A percentile compares a stretch with the other conserved stretches of the same genome.
These are phyloP conservation scores for Drosophila ezoana DNA, from an alignment of 2,888 invertebrate species.

Conservation along the genomic window DNA sequence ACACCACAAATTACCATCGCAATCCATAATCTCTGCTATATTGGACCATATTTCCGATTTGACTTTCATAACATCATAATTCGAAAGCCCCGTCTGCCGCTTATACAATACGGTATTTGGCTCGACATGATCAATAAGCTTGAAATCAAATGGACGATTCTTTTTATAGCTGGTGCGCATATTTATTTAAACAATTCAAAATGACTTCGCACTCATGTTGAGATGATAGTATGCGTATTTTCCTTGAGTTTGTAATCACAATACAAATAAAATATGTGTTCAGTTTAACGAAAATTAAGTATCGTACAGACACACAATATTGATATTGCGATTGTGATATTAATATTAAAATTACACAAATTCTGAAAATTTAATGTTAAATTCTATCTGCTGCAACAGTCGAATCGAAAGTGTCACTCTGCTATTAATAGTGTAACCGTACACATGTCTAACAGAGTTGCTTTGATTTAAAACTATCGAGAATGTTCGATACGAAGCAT, in stretches of 20 bases:
- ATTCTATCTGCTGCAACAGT: neutral
- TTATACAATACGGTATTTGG: constrained; percentile 75
- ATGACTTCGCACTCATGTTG: neutral
- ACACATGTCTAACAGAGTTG: constrained; percentile 9
- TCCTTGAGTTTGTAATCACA: neutral
- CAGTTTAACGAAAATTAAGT: no score
- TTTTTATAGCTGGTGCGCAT: constrained; percentile 81
- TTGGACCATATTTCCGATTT: constrained; percentile 75
- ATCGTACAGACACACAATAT: neutral
- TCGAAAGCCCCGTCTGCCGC: constrained; percentile 73
- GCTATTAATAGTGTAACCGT: neutral
- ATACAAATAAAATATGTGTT: neutral
- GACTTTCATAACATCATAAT: constrained; percentile 77
- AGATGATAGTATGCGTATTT: constrained; percentile 5
- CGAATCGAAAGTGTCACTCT: constrained; percentile 5
- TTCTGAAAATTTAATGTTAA: neutral
- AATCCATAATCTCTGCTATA: constrained; percentile 71
- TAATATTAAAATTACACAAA: neutral
- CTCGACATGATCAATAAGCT: constrained; percentile 77
- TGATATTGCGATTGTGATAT: neutral
- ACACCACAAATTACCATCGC: constrained; percentile 56
- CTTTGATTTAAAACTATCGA: constrained; percentile 14
- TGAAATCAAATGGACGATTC: constrained; percentile 81
- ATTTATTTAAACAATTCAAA: constrained; percentile 1
- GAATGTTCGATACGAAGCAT: constrained; percentile 9